Evolutionary conservation across 2,113 vertebrate species (phyloP).

Genomic region (Chloroceryle aenea): DNA sequence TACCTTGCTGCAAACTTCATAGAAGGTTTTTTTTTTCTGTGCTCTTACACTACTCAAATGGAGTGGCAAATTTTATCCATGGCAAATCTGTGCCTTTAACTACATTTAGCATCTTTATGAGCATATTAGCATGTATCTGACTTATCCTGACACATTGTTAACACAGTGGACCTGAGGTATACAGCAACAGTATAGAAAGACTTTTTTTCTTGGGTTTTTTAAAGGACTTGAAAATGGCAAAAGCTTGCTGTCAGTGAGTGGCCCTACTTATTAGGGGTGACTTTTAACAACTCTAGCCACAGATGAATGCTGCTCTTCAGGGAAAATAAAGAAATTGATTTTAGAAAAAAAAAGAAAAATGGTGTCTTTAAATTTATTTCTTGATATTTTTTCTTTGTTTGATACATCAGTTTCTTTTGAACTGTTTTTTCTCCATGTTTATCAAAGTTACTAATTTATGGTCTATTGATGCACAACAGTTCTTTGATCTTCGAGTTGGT

Average conservation of each 20-base stretch:
- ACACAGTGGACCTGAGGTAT: neutral
- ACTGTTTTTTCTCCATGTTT: neutral
- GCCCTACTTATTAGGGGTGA: neutral
- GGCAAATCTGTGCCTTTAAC: neutral
- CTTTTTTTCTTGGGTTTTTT: neutral
- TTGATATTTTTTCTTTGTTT: neutral
- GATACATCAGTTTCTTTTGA: neutral
- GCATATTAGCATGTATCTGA: neutral
- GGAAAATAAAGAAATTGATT: neutral
- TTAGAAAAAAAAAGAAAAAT: neutral
- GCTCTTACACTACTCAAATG: neutral
- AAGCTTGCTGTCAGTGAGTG: neutral
- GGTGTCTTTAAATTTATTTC: neutral
- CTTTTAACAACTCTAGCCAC: neutral
- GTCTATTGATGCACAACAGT: neutral
- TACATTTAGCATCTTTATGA: neutral
- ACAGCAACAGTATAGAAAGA: neutral
- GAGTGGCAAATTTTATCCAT: neutral
- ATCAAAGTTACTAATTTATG: constrained; percentile 9
- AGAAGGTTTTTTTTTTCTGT: neutral
- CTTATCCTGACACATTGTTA: neutral
- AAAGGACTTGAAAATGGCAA: neutral
- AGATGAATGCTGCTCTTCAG: neutral
- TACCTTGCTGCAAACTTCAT: neutral
- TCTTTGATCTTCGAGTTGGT: neutral